These are phyloP conservation scores for Poecilia gillii DNA, from an alignment of 2,797 vertebrate species.

Conservation along the genomic window DNA sequence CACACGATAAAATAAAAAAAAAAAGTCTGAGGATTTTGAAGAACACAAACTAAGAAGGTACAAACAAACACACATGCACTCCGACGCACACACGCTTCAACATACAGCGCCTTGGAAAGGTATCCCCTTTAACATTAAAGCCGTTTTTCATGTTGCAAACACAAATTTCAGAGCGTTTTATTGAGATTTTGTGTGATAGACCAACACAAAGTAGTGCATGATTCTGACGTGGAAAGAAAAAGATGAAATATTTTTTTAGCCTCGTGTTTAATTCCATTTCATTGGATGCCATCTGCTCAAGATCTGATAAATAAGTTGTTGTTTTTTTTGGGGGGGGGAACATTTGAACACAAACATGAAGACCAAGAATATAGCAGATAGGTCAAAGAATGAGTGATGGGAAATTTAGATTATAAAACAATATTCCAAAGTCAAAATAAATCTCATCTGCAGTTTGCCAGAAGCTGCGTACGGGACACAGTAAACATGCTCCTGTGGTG, in stretches of 20 bases:
- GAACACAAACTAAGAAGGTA: constrained; percentile 69
- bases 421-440: neutral
- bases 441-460: neutral
- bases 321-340: neutral
- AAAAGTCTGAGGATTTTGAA: constrained; percentile 81
- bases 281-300: neutral
- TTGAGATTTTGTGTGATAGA: neutral
- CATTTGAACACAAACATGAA: neutral
- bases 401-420: neutral
- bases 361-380: neutral
- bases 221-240: neutral
- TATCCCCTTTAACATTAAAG: neutral
- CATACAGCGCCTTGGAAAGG: constrained; percentile 17
- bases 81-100: constrained; percentile 54
- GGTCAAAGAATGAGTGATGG: neutral
- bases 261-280: neutral
- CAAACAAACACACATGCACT: constrained; percentile 65
- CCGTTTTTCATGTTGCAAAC: neutral
- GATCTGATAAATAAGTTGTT: neutral
- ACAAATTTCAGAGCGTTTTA: neutral
- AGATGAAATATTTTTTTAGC: neutral
- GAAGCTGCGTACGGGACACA: neutral
- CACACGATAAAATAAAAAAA: constrained; percentile 40
- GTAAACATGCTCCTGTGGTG: neutral
- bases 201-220: neutral